Evolutionary conservation across 2,797 vertebrate species (phyloP).

Genomic region (Pseudochirops cupreus): DNA sequence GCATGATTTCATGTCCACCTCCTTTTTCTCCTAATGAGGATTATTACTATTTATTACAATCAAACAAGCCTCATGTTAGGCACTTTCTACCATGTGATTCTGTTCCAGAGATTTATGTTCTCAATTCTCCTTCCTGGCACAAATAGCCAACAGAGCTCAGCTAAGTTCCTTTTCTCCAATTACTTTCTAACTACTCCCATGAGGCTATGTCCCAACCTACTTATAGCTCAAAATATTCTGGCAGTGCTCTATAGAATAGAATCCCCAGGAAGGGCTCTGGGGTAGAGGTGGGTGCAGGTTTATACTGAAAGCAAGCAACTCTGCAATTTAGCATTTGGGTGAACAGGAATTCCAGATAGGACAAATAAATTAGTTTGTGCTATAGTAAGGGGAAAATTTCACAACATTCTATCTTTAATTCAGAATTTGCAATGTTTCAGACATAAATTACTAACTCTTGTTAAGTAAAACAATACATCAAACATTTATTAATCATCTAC

Average conservation of each 20-base stretch:
- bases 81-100: not conserved
- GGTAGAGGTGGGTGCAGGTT: not conserved
- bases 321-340: not conserved
- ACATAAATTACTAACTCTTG: not conserved
- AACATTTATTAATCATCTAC: not conserved
- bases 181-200: not conserved
- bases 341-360: not conserved
- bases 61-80: not conserved
- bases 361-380: not conserved
- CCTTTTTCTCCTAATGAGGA: not conserved
- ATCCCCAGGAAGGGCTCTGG: not conserved
- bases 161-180: not conserved
- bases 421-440: not conserved
- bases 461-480: not conserved
- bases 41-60: not conserved
- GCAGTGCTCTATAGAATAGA: not conserved
- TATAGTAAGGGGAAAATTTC: not conserved
- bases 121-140: not conserved
- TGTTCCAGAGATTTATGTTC: not conserved
- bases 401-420: not conserved
- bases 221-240: not conserved
- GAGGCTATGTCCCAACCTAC: not conserved
- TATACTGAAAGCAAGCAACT: not conserved
- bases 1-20: not conserved
- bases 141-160: not conserved